Evolutionary conservation across 2,797 vertebrate species (phyloP).

Genomic region (Pristis pectinata): DNA sequence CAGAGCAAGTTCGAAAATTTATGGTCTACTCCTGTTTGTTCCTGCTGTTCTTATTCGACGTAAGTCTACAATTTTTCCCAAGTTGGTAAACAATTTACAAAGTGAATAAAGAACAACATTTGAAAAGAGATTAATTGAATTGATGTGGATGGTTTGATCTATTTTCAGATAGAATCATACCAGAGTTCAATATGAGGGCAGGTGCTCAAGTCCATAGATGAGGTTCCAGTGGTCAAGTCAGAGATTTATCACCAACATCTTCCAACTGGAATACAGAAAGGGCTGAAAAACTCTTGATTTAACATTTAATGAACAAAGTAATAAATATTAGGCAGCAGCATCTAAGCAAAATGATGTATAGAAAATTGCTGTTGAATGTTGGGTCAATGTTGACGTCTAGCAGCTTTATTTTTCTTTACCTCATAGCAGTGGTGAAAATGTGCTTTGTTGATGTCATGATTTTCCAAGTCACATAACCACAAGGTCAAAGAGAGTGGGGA

Average conservation of each 20-base stretch:
- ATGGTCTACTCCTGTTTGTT: too few relatives aligned
- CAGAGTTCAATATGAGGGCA: neutral
- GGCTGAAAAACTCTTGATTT: neutral
- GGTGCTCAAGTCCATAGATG: neutral
- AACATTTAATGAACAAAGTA: neutral
- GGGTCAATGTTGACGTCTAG: neutral
- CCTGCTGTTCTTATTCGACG: too few relatives aligned
- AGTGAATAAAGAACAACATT: neutral
- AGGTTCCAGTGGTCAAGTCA: neutral
- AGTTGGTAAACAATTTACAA: neutral
- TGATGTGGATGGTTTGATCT: neutral
- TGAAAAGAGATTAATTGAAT: neutral
- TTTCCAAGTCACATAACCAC: neutral
- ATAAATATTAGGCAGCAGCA: neutral
- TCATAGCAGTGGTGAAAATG: neutral
- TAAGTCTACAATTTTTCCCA: neutral
- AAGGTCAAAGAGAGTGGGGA: neutral
- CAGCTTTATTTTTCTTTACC: neutral
- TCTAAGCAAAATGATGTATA: neutral
- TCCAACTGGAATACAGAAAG: neutral
- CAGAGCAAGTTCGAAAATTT: too few relatives aligned
- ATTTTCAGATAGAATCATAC: neutral
- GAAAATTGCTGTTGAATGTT: neutral
- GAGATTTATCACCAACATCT: neutral
- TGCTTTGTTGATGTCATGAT: neutral